Conservation (phyloP, 2,888 invertebrate species). For the Lochmaea capreae region DNA sequence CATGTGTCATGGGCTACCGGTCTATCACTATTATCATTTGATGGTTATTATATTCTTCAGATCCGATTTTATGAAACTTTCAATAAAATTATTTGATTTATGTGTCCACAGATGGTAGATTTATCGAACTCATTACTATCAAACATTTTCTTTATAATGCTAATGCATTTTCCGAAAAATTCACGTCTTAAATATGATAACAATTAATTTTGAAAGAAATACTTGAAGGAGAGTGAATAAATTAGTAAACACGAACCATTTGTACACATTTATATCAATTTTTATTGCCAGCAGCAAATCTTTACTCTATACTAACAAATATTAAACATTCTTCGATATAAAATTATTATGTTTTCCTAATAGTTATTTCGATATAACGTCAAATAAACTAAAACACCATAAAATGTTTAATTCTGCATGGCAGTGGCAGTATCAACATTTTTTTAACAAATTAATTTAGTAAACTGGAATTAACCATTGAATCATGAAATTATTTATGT, state of each 20-base stretch:
- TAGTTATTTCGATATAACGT: not conserved
- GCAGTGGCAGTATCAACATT: slow-evolving; percentile 66
- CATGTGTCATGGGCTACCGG: no score
- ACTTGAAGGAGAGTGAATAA: no score
- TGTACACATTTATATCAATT: not conserved
- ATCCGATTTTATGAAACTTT: no score
- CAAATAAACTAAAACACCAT: not conserved
- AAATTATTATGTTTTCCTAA: not conserved
- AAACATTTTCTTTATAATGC: no score
- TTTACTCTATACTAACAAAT: not conserved
- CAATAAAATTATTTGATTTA: no score
- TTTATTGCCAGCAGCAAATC: not conserved
- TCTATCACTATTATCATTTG: no score
- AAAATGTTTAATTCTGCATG: slow-evolving; percentile 65
- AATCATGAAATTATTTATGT: not conserved
- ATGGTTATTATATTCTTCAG: no score
- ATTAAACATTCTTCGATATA: not conserved
- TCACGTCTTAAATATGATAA: no score
- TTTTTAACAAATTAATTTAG: slow-evolving; percentile 31
- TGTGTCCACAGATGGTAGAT: no score
- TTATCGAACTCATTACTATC: no score
- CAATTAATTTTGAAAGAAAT: no score
- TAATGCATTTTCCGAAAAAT: no score
- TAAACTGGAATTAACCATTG: slow-evolving; percentile 16
- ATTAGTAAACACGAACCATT: not conserved